Evolutionary conservation across 2,113 vertebrate species (phyloP).

Genomic region (Caretta caretta): DNA sequence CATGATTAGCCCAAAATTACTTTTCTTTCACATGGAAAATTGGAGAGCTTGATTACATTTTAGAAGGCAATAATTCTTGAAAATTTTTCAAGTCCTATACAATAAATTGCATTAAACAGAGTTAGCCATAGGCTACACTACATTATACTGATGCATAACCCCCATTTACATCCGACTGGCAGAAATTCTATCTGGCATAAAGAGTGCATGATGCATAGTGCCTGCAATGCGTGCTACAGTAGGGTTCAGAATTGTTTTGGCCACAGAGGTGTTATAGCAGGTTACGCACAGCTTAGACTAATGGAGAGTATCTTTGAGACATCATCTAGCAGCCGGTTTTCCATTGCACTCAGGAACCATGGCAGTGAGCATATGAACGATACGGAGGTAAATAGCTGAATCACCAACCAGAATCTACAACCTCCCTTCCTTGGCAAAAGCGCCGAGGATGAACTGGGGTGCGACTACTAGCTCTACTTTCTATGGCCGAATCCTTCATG

Average conservation of each 20-base stretch:
- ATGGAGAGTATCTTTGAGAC: background rate
- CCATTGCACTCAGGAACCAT: background rate
- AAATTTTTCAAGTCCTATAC: background rate
- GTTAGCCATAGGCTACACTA: background rate
- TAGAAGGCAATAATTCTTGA: background rate
- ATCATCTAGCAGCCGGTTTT: background rate
- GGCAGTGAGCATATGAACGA: background rate
- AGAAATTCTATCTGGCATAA: background rate
- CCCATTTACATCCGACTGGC: background rate
- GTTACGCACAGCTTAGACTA: background rate
- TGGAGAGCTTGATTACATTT: background rate
- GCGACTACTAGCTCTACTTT: background rate
- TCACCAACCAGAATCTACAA: background rate
- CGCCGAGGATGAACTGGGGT: background rate
- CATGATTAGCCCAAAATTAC: background rate
- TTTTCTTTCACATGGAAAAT: background rate
- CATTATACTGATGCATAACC: background rate
- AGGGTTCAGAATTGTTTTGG: background rate
- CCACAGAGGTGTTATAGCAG: background rate
- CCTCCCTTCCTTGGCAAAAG: background rate
- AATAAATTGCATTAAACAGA: background rate
- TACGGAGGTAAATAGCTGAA: background rate
- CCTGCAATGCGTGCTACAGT: background rate
- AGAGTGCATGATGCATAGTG: background rate
- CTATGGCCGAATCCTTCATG: background rate